Conservation (phyloP, 2,113 vertebrate species). For the Epinephelus cyanopodus region DNA sequence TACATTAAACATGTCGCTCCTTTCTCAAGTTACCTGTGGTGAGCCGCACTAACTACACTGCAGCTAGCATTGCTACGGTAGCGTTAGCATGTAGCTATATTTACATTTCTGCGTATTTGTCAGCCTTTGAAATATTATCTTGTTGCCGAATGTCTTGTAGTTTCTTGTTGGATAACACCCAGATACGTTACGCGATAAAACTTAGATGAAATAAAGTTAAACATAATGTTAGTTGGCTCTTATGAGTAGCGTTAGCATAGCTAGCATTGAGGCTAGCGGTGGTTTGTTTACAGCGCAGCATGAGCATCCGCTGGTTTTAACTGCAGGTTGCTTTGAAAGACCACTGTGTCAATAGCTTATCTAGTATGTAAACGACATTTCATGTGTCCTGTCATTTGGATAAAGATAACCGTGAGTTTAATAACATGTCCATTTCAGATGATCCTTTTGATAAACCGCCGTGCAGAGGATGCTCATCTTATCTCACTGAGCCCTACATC, state of each 20-base stretch:
- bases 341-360: neutral
- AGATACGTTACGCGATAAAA: neutral
- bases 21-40: neutral
- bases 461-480: constrained; percentile 94
- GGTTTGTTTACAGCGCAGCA: constrained; percentile 1
- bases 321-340: no score
- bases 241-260: neutral
- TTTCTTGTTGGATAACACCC: neutral
- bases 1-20: fast-evolving
- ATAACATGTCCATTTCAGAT: constrained; percentile 78
- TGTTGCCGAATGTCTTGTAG: fast-evolving
- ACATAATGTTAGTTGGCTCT: neutral
- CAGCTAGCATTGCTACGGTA: constrained; percentile 29
- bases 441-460: constrained; percentile 96
- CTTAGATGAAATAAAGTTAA: neutral
- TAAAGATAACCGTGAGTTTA: no score
- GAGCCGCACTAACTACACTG: neutral
- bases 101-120: neutral
- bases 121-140: neutral
- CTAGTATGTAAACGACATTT: neutral
- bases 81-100: constrained; percentile 8
- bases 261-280: neutral
- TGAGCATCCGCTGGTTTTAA: neutral
- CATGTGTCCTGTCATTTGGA: no score
- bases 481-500: constrained; percentile 95